phyloP scores from a whole-genome alignment of 35 echinoderm and acorn worm species.

The Acanthaster planci region DNA sequence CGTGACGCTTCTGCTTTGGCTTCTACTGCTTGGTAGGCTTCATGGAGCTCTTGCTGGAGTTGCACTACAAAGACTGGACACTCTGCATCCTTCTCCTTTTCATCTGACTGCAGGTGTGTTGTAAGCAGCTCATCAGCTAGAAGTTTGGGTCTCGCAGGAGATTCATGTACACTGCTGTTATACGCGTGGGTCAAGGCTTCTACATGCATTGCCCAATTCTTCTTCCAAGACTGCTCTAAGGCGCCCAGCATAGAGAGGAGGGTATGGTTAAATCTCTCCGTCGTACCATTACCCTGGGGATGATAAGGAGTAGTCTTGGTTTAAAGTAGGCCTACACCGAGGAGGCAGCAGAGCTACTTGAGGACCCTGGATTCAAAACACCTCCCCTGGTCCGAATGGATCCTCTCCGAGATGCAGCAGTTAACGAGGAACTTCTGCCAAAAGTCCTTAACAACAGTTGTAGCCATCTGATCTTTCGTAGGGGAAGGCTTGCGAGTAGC shows the following conservation, averaged over 20 bases:
- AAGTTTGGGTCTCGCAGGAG: background rate
- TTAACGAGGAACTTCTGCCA: constrained; percentile 40
- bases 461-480: constrained; percentile 44
- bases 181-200: background rate
- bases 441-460: too few relatives aligned
- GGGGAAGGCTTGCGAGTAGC: constrained; percentile 63
- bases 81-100: background rate
- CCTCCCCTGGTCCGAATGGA: constrained; percentile 60
- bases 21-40: constrained; percentile 12
- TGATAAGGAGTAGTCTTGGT: too few relatives aligned
- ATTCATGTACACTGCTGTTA: background rate
- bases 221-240: background rate
- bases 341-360: constrained; percentile 16
- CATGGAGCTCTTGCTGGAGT: constrained; percentile 11
- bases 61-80: background rate
- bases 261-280: background rate
- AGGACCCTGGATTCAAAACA: constrained; percentile 59
- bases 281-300: constrained; percentile 46
- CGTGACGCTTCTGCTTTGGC: constrained; percentile 31
- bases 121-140: background rate
- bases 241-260: background rate
- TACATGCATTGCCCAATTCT: background rate
- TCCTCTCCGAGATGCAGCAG: constrained; percentile 42
- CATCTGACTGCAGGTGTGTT: background rate
- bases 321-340: too few relatives aligned